These are phyloP conservation scores for Myrmophylax atrothorax DNA, from an alignment of 2,113 vertebrate genomes.

Conservation along the genomic window DNA sequence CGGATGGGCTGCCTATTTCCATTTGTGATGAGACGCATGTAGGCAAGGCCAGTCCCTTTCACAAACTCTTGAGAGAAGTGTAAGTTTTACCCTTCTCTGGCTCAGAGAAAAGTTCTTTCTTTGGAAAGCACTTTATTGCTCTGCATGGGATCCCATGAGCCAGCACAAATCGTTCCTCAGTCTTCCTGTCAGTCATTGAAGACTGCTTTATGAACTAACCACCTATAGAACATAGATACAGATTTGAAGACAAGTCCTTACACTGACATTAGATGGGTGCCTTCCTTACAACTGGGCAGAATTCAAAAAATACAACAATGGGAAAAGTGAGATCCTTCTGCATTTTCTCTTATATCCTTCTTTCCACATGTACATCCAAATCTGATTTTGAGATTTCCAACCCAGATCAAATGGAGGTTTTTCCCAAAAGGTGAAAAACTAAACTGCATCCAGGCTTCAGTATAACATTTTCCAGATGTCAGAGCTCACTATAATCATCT, in stretches of 20 bases:
- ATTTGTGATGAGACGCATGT: not conserved
- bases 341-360: not conserved
- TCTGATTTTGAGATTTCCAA: not conserved
- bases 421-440: conserved; percentile 37
- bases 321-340: not conserved
- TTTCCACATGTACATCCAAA: not conserved
- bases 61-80: not conserved
- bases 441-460: not conserved
- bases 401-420: not conserved
- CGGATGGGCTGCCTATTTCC: not conserved
- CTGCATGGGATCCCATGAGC: not conserved
- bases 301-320: not conserved
- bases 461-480: conserved; percentile 26
- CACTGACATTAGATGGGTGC: not conserved
- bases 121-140: not conserved
- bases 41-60: not conserved
- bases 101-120: not conserved
- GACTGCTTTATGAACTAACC: not conserved
- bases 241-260: not conserved
- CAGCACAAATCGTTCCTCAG: not conserved
- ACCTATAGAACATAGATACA: not conserved
- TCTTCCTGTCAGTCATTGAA: not conserved
- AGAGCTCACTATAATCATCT: not conserved
- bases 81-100: not conserved
- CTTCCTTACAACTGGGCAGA: not conserved